Base-by-base conservation (phyloP, 2,113 vertebrate species). In the Neofelis nebulosa region DNA sequence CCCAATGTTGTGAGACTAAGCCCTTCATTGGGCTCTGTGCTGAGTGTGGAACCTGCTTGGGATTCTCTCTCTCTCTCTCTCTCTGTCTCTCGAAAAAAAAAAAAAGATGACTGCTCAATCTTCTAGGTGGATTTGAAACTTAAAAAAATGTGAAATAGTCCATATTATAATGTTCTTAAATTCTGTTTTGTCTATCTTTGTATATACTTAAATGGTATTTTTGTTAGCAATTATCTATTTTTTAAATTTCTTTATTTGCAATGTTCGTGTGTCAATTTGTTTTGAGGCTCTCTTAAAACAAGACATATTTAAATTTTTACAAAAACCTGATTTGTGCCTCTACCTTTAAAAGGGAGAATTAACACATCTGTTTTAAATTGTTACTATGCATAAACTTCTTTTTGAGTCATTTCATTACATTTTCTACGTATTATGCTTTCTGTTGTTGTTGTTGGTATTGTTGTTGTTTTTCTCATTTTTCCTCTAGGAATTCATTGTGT, bases 221-320 rank as follows among this genome's bases (percentile, higher is more conserved):
- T 84, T 89, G 45, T 69, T 91, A 85, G 5, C 69, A n/a, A 85
- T 96, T 93, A 76, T 86, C 45, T 82, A 25, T 93, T 68, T 86
- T 81, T 81, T 31, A 10, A 8, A 48, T 68, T 92, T 91, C 14
- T 94, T 92, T 48, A 73, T 89, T 89, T 97, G 78, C 13, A 41
- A 19, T 13, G 68, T 73, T 83, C n/a, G 4, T 86, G 23, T 79
- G 21, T 78, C 45, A 94, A 5, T 74, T 87, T 87, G 27, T 71
- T 95, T 96, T 89, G 88, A 93, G 13, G 2, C 25, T 91, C 8
- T 90, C 33, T 88, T 50, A 85, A 97, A 84, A 83, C 10, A 90
- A 9, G 29, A 29, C 14, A 33, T 38, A 41, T 41, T 66, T 79
- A 83, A 38, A 76, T 76, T 29, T 88, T 81, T 76, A 89, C 21